Evolutionary conservation across 2,113 vertebrate species (phyloP).

Genomic region (Corapipo altera): DNA sequence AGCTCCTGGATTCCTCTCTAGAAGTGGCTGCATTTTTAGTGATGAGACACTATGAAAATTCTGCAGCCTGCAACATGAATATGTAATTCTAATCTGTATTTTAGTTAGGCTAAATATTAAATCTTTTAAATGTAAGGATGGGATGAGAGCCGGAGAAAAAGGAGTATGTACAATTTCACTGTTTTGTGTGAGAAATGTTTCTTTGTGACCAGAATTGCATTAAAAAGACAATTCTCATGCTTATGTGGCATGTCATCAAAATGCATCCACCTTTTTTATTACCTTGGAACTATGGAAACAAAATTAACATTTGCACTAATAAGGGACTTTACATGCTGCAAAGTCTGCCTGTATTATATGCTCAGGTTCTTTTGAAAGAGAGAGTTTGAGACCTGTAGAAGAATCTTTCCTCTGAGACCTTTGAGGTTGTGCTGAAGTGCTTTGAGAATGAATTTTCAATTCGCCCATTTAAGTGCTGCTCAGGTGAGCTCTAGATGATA

Average conservation of each 20-base stretch:
- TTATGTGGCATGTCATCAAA: background rate
- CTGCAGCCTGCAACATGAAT: background rate
- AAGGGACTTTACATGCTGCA: fast-evolving
- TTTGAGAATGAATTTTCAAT: background rate
- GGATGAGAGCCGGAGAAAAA: background rate
- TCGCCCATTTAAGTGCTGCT: background rate
- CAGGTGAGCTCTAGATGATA: background rate
- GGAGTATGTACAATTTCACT: background rate
- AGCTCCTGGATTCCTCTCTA: background rate
- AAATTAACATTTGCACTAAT: background rate
- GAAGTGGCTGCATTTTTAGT: background rate
- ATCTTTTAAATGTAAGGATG: background rate
- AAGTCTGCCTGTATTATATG: background rate
- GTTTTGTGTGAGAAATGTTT: background rate
- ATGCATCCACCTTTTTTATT: background rate
- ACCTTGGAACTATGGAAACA: background rate
- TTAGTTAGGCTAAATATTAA: background rate
- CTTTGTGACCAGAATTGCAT: background rate
- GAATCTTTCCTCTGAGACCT: background rate
- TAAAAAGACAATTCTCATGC: background rate
- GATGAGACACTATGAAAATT: background rate
- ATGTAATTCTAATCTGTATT: background rate
- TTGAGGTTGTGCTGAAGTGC: background rate
- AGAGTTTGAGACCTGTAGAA: background rate
- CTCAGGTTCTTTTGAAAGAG: background rate